Conservation (phyloP, 2,113 vertebrate species). For the Cochlearius cochlearius region DNA sequence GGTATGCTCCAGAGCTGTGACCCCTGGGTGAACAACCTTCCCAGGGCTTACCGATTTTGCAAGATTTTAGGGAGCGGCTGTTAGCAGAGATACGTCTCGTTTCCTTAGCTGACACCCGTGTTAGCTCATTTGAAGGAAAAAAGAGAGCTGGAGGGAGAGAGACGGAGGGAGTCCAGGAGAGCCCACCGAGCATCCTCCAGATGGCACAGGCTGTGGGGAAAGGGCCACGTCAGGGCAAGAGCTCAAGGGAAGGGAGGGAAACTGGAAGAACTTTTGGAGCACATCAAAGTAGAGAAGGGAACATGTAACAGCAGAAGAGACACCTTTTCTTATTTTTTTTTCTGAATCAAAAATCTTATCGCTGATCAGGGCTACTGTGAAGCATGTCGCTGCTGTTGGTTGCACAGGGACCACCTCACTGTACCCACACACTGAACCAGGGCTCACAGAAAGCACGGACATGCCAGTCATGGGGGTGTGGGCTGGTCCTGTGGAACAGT, state of each 20-base stretch:
- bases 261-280: background rate
- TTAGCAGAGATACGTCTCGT: background rate
- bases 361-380: background rate
- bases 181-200: background rate
- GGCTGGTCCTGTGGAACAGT: background rate
- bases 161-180: background rate
- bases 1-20: background rate
- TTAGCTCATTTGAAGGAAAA: background rate
- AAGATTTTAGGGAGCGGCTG: background rate
- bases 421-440: background rate
- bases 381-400: background rate
- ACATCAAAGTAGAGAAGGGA: background rate
- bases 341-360: background rate
- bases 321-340: background rate
- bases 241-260: background rate
- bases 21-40: background rate
- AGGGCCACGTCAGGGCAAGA: background rate
- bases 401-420: background rate
- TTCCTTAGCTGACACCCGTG: background rate
- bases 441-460: background rate
- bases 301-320: background rate
- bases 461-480: accelerated
- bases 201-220: background rate
- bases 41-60: background rate
- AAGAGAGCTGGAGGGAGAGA: background rate